Conservation (phyloP, 2,113 vertebrate genomes). For the Tetrax tetrax region DNA sequence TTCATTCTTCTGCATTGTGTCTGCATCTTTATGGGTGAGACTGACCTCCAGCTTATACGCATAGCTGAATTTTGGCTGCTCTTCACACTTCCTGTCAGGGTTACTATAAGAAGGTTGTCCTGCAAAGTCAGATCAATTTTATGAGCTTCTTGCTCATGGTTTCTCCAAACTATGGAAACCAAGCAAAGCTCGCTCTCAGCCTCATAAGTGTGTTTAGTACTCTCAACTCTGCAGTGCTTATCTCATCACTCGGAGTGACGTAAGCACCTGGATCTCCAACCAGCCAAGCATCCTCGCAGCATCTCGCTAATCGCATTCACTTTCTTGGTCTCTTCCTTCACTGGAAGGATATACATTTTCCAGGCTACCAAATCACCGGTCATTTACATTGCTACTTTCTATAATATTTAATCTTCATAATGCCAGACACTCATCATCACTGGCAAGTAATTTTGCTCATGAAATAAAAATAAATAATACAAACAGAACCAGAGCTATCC, state of each 20-base stretch:
- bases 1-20: neutral
- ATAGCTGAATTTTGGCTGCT: neutral
- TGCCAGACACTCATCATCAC: neutral
- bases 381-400: neutral
- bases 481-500: neutral
- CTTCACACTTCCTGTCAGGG: neutral
- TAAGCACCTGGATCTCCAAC: neutral
- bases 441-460: neutral
- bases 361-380: neutral
- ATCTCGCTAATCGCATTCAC: neutral
- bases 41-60: neutral
- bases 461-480: constrained; percentile 8
- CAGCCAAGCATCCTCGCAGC: neutral
- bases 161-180: neutral
- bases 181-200: neutral
- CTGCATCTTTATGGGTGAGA: neutral
- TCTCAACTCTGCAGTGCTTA: neutral
- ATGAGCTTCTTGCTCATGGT: neutral
- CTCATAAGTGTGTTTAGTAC: neutral
- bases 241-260: neutral
- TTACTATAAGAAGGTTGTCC: neutral
- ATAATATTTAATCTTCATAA: neutral
- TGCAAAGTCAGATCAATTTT: neutral
- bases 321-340: neutral
- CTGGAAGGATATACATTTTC: neutral